Percentiles rank a stretch among this genome's conserved stretches.
These are phyloP conservation scores for Thelaira solivaga DNA, from an alignment of 2,888 invertebrate genomes.

Conservation along the genomic window DNA sequence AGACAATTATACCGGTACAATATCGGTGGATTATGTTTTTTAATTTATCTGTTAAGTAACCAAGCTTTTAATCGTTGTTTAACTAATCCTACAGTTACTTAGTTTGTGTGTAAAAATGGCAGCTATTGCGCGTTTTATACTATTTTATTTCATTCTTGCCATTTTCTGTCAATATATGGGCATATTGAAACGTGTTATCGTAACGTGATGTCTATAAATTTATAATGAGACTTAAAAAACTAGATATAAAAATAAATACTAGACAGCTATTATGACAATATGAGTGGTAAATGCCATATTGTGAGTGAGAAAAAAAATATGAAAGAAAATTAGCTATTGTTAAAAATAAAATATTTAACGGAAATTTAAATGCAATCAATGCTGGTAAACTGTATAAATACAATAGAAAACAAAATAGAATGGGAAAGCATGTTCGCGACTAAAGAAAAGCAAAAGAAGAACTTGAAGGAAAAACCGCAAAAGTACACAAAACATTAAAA, in stretches of 20 bases:
- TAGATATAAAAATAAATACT: background rate
- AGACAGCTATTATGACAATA: conserved; percentile 36
- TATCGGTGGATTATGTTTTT: too few species aligned
- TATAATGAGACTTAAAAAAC: conserved; percentile 22
- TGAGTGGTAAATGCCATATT: background rate
- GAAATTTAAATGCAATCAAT: conserved; percentile 42
- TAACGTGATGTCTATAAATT: conserved; percentile 60
- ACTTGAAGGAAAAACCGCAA: conserved; percentile 35
- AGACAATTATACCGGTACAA: too few species aligned
- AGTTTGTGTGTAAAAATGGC: too few species aligned
- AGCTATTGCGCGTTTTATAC: conserved; percentile 35
- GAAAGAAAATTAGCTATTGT: conserved; percentile 12
- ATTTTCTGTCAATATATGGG: conserved; percentile 44
- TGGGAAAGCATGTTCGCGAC: conserved; percentile 27
- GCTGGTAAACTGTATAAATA: conserved; percentile 12
- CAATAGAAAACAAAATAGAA: conserved; percentile 32
- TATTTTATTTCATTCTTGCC: conserved; percentile 23
- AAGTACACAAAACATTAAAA: conserved; percentile 9
- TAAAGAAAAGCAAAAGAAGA: background rate
- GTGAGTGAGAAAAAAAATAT: background rate
- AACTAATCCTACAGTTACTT: too few species aligned
- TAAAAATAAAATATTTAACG: conserved; percentile 38
- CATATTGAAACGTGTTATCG: conserved; percentile 54
- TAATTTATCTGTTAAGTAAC: too few species aligned
- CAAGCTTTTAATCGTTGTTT: too few species aligned